phyloP scores from a whole-genome alignment of 2,888 invertebrate genomes.

The Smittia aterrima region DNA sequence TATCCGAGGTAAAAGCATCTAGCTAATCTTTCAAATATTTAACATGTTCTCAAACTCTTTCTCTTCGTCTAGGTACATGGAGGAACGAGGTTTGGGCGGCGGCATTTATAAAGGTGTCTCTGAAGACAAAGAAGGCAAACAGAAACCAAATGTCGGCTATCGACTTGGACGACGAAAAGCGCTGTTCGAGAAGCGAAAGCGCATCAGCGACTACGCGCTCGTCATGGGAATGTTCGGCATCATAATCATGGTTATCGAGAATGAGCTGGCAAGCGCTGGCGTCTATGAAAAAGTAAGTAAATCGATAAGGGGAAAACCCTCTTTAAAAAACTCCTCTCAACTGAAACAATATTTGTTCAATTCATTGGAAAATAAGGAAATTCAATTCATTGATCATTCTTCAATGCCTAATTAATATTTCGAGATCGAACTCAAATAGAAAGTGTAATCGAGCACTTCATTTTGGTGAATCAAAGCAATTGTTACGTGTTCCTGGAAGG shows the following conservation, averaged over 20 bases:
- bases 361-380: not conserved
- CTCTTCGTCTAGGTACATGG: conserved; percentile 64
- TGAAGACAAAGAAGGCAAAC: conserved; percentile 63
- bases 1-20: conserved; percentile 62
- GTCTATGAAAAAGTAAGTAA: conserved; percentile 84
- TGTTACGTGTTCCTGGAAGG: no score
- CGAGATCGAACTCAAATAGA: not conserved
- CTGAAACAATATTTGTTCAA: not conserved
- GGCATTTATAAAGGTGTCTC: conserved; percentile 72
- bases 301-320: no score
- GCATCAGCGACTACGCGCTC: conserved; percentile 98
- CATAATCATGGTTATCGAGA: conserved; percentile 98
- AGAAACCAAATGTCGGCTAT: conserved; percentile 95
- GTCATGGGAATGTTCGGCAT: conserved; percentile 99
- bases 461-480: no score
- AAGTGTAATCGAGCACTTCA: no score
- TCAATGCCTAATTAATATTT: not conserved
- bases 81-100: conserved; percentile 76
- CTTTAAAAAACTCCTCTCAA: not conserved
- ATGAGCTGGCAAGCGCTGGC: conserved; percentile 95
- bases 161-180: conserved; percentile 96
- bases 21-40: not conserved
- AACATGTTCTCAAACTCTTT: not conserved
- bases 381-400: not conserved
- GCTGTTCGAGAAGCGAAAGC: conserved; percentile 96